A percentile compares a stretch with the other conserved stretches of the same genome.
These are phyloP conservation scores for Thymelicus lineola DNA, from an alignment of 2,888 invertebrate genomes.

Conservation along the genomic window DNA sequence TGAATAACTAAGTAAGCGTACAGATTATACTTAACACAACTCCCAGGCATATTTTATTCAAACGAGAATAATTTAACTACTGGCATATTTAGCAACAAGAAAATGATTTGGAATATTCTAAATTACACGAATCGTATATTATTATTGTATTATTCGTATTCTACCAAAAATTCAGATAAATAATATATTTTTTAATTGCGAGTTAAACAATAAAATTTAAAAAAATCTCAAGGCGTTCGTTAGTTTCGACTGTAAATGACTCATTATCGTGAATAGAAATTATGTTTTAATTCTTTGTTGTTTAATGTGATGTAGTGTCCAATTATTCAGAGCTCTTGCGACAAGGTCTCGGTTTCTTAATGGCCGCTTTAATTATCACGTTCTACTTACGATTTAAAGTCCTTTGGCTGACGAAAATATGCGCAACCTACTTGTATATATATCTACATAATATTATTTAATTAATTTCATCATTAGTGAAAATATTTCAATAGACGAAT, in stretches of 20 bases:
- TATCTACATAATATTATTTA: background rate
- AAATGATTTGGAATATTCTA: too few species aligned
- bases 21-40: too few species aligned
- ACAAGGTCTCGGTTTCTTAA: slow-evolving; percentile 68
- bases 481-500: too few species aligned
- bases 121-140: too few species aligned
- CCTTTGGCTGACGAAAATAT: slow-evolving; percentile 20
- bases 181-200: too few species aligned
- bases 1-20: background rate
- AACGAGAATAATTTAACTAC: too few species aligned
- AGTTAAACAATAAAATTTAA: background rate
- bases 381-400: slow-evolving; percentile 46
- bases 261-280: slow-evolving; percentile 39
- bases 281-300: slow-evolving; percentile 63
- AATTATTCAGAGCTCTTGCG: slow-evolving; percentile 56
- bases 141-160: too few species aligned
- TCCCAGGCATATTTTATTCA: too few species aligned
- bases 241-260: background rate
- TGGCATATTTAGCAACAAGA: too few species aligned
- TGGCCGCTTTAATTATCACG: slow-evolving; percentile 56
- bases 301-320: slow-evolving; percentile 53
- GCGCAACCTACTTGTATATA: background rate
- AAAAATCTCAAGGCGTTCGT: slow-evolving; percentile 7
- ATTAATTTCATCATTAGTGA: too few species aligned
- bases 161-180: too few species aligned